phyloP scores from a whole-genome alignment of 2,113 vertebrate genomes.

The Gopherus flavomarginatus region DNA sequence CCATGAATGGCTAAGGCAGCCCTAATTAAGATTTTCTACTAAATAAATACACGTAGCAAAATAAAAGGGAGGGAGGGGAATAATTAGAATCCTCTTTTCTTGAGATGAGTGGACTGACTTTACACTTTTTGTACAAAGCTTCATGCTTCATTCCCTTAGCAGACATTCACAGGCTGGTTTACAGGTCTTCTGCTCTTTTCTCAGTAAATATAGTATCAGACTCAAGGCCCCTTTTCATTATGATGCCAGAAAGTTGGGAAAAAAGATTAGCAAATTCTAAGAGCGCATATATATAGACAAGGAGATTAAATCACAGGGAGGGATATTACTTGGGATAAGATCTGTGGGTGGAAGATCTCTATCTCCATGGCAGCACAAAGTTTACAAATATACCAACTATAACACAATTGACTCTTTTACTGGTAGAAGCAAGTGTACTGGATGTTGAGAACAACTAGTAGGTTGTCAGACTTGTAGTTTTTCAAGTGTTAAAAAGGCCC shows the following conservation, averaged over 20 bases:
- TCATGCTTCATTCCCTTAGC: not conserved
- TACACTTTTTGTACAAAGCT: not conserved
- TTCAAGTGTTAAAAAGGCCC: conserved; percentile 68
- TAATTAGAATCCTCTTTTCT: not conserved
- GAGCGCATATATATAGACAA: not conserved
- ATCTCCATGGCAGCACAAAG: not conserved
- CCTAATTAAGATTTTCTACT: not conserved
- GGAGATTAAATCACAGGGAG: not conserved
- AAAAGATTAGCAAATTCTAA: not conserved
- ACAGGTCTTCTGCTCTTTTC: conserved; percentile 17
- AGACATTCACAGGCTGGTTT: not conserved
- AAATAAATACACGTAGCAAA: not conserved
- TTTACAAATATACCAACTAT: conserved; percentile 10
- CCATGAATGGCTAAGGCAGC: not conserved
- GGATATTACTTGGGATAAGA: not conserved
- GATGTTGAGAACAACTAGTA: not conserved
- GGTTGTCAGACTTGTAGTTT: conserved; percentile 28
- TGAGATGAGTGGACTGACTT: not conserved
- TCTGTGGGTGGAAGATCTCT: not conserved
- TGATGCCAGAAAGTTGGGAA: not conserved
- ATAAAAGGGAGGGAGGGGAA: not conserved
- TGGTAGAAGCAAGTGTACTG: not conserved
- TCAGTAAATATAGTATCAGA: not conserved
- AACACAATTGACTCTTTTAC: not conserved
- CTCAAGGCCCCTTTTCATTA: not conserved